Evolutionary conservation across 2,888 invertebrate species (phyloP), one percentile per base, ranked within the genome.

Genomic region (Argyra leucocephala): DNA sequence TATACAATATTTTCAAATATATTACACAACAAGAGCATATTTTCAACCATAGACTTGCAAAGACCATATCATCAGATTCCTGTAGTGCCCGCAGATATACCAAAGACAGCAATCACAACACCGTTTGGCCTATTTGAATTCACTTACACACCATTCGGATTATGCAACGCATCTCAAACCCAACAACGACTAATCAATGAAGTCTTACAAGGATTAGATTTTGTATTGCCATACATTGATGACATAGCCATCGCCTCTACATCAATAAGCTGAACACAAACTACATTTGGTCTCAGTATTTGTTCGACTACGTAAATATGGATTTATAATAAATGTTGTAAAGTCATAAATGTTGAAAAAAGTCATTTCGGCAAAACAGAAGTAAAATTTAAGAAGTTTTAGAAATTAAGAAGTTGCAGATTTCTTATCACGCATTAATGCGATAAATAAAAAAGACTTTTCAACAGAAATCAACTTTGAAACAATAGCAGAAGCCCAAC

Each of bases 61-160:
- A 63, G 66, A 3, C 66, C 68, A 4, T 70, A 69, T 22, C 66
- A 71, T 21, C 69, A 70, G 60, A 64, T 70, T 0, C 69, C 71
- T 1, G 65, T 70, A 0, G 65, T 63, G 2, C 48, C 65, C 7
- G n/a, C 22, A 0, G 69, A 70, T 57, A 57, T 69, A 10, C 66
- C 67, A 0, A 69, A 69, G 18, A 69, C 69, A 0, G 69, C 66
- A 1, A 69, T 69, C 18, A 65, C 63, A n/a, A 68, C 69, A 12
- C 68, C 68, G 3, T 69, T 69, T 26, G 68, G 68, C 9, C 60
- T 69, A 26, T 69, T 37, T 21, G 67, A 69, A 36, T 69, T 67
- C 22, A 36, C 57, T 0, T 60, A 66, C 22, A 68, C 67, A 67
- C 63, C 63, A 1, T 70, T 69, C 23, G 69, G 69, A 0, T 24